Evolutionary conservation across 2,888 invertebrate genomes (phyloP).

Genomic region (Drosophila meridionalis): DNA sequence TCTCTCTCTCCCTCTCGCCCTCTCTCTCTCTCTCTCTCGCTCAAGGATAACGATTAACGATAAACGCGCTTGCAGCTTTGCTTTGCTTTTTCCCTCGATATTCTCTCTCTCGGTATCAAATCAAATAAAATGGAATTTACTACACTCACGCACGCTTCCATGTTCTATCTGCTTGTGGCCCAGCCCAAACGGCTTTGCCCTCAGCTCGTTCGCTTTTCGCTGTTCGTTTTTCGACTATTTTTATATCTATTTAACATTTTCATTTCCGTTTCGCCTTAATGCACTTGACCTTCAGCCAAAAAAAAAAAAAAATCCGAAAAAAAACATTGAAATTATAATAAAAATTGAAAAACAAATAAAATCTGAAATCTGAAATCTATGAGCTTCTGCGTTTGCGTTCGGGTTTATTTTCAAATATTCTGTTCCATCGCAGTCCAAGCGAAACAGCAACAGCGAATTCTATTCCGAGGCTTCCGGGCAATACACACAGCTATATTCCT

Average conservation of each 20-base stretch:
- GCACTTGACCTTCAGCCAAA: slow-evolving; percentile 74
- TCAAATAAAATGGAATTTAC: slow-evolving; percentile 77
- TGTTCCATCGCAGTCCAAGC: slow-evolving; percentile 41
- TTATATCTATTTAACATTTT: slow-evolving; percentile 71
- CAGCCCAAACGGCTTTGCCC: neutral
- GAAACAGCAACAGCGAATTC: slow-evolving; percentile 25
- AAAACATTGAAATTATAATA: slow-evolving; percentile 1
- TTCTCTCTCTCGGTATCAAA: slow-evolving; percentile 56
- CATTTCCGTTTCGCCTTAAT: slow-evolving; percentile 80
- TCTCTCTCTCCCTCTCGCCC: slow-evolving; percentile 11
- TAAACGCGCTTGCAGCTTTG: slow-evolving; percentile 29
- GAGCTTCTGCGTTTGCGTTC: slow-evolving; percentile 14
- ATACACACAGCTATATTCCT: slow-evolving; percentile 4
- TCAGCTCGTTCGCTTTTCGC: slow-evolving; percentile 17
- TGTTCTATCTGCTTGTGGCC: neutral
- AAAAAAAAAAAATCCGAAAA: slow-evolving; percentile 4
- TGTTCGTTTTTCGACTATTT: slow-evolving; percentile 58
- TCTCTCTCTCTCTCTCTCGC: slow-evolving; percentile 4
- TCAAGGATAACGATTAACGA: slow-evolving; percentile 64
- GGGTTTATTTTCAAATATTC: slow-evolving; percentile 42
- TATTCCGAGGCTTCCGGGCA: slow-evolving; percentile 33
- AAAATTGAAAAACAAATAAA: slow-evolving; percentile 12
- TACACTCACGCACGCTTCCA: slow-evolving; percentile 61
- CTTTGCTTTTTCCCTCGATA: neutral
- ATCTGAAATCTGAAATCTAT: slow-evolving; percentile 14